Conservation (phyloP, 2,888 invertebrate species). For the Vanessa cardui region DNA sequence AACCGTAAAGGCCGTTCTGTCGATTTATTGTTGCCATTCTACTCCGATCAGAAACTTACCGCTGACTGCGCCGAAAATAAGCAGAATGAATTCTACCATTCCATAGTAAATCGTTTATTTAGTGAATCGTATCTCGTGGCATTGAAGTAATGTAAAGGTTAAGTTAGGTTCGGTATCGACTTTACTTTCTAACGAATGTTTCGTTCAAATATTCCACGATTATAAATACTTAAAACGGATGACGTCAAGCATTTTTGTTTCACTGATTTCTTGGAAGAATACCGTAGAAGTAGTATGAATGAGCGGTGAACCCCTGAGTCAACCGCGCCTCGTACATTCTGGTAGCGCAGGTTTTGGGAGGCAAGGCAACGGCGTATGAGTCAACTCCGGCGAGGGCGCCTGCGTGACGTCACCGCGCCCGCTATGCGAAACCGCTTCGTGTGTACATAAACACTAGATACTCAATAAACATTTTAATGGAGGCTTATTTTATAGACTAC, state of each 20-base stretch:
- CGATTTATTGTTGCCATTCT: conserved; percentile 18
- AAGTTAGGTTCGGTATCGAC: background rate
- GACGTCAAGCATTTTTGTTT: background rate
- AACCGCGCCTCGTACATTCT: conserved; percentile 16
- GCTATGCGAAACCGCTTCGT: conserved; percentile 52
- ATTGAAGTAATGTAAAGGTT: background rate
- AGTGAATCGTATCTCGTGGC: background rate
- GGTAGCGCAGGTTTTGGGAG: conserved; percentile 28
- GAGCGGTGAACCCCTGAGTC: conserved; percentile 32
- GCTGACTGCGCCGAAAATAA: conserved; percentile 16
- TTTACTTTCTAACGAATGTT: background rate
- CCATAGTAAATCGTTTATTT: background rate
- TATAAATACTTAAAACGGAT: background rate
- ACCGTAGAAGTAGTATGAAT: conserved; percentile 26
- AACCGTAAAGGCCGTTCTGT: conserved; percentile 31
- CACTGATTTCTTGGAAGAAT: conserved; percentile 19
- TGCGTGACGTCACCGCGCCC: conserved; percentile 60
- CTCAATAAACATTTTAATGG: conserved; percentile 4
- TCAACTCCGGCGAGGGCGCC: conserved; percentile 28
- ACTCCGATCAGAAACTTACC: conserved; percentile 20
- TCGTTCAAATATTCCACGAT: background rate
- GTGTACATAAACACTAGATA: conserved; percentile 18
- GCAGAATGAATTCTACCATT: background rate
- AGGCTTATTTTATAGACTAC: conserved; percentile 8
- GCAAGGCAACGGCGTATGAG: conserved; percentile 25